Base-by-base conservation (phyloP, 2,888 invertebrate genomes). In the Xylota sylvarum region DNA sequence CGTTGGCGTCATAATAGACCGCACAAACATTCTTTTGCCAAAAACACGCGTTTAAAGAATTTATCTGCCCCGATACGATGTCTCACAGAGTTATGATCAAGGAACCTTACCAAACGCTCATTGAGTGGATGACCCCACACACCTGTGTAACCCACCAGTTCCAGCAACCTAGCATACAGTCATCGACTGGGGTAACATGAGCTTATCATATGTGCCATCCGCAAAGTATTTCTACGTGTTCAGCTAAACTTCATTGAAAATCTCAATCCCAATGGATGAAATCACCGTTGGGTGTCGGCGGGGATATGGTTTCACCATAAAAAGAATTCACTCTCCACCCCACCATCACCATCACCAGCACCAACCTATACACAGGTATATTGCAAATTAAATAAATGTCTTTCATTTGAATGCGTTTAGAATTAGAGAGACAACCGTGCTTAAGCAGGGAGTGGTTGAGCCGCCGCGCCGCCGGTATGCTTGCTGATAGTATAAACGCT, bases 121-220 rank as follows among this genome's bases (percentile, higher is more conserved):
- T 52, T 60, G 40, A 50, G 40, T 64, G 27, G 60, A 52, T 74
- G 77, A 77, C 77, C 82, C 64, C 50, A 58, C 64, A 74, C 80
- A 70, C 84, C 80, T 74, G 69, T 69, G 40, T 48, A 79, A 48
- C 48, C 62, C 56, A 69, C 62, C 23, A 77, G 9, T 50, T 43
- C 4, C 30, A 10, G 14, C 23, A 27, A 14, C 5, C 7, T 32
- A 58, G 12, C 46, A 46, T n/a, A n/a, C 4, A 17, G 30, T 19
- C n/a, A 23, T 50, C 40, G 2, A 19, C 17, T 1, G 65, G 85
- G 65, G 85, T 76, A 85, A 85, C 65, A 65, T 55, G 76, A 85
- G 76, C 80, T 67, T 80, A 80, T 85, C 80, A 85, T 65, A 60
- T 76, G 70, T 80, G 80, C 85, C 80, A 85, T 85, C 85, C 76